phyloP scores from a whole-genome alignment of 1,140 invertebrate species.

The Penaeus vannamei region DNA sequence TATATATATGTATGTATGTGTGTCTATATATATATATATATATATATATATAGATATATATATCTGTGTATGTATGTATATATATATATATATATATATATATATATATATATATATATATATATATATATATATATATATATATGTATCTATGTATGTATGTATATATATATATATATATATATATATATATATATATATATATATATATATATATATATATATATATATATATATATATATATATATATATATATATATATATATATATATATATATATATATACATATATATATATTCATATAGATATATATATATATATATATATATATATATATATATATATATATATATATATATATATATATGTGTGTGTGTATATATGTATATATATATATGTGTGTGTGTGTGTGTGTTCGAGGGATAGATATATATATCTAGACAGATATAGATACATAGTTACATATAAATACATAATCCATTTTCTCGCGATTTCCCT shows the following conservation, averaged over 20 bases:
- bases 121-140: too few relatives aligned
- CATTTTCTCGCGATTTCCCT: neutral
- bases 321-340: neutral
- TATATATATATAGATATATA: too few relatives aligned
- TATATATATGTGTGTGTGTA: constrained; percentile 1
- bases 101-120: too few relatives aligned
- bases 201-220: constrained; percentile 23
- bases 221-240: constrained; percentile 27
- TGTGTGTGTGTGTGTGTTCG: neutral
- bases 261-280: constrained; percentile 18
- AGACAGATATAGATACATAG: neutral
- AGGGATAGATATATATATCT: neutral
- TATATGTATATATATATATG: constrained; percentile 18
- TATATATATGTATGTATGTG: too few relatives aligned
- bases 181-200: neutral
- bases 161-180: too few relatives aligned
- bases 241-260: constrained; percentile 23
- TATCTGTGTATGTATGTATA: too few relatives aligned
- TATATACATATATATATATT: neutral
- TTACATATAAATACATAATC: neutral
- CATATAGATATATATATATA: neutral
- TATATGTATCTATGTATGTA: too few relatives aligned
- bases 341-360: neutral
- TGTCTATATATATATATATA: too few relatives aligned
- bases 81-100: too few relatives aligned